These are phyloP conservation scores for Pristionchus exspectatus DNA, from an alignment of 2,888 invertebrate genomes.

Conservation along the genomic window DNA sequence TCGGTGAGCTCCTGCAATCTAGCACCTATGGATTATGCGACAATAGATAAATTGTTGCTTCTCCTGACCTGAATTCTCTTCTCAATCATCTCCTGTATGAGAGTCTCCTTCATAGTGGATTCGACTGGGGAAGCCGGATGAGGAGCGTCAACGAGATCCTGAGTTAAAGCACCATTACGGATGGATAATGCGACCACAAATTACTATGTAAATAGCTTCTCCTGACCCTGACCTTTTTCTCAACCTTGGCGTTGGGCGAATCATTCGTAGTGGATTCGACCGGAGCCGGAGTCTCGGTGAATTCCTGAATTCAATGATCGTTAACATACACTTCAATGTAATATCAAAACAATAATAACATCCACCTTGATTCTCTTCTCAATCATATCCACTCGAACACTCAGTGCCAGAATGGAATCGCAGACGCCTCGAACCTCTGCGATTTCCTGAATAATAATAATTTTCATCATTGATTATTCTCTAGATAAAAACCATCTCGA, in stretches of 20 bases:
- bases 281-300: too few species aligned
- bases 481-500: too few species aligned
- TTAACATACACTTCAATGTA: too few species aligned
- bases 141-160: not conserved
- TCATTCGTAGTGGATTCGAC: too few species aligned
- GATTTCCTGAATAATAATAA: not conserved
- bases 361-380: not conserved
- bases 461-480: too few species aligned
- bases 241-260: too few species aligned
- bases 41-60: not conserved
- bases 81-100: not conserved
- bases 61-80: not conserved
- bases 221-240: too few species aligned
- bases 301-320: too few species aligned
- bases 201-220: too few species aligned
- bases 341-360: too few species aligned
- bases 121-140: not conserved
- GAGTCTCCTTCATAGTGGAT: not conserved
- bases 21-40: too few species aligned
- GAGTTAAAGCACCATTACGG: not conserved
- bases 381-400: not conserved
- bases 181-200: too few species aligned
- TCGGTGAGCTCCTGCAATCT: not conserved
- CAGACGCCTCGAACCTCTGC: not conserved
- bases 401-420: not conserved